A percentile compares a stretch with the other conserved stretches of the same genome.
These are phyloP conservation scores for Lacanobia wlatinum DNA, from an alignment of 2,888 invertebrate species.

Conservation along the genomic window DNA sequence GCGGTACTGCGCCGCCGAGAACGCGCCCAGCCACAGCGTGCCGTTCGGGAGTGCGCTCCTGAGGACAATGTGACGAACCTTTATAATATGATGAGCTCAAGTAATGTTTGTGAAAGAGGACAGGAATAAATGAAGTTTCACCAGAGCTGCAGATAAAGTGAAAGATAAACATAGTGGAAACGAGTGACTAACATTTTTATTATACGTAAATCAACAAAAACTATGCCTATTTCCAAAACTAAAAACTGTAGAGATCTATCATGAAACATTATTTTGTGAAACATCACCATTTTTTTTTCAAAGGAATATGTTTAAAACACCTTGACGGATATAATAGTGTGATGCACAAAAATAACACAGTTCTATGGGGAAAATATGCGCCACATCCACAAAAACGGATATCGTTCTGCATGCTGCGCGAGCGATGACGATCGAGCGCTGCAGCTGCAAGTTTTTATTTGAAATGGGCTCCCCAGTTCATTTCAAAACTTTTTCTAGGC, in stretches of 20 bases:
- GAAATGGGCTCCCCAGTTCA: background rate
- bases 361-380: background rate
- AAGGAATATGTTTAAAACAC: too few relatives aligned
- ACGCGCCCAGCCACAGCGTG: constrained; percentile 95
- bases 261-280: too few relatives aligned
- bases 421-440: background rate
- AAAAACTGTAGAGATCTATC: too few relatives aligned
- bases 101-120: background rate
- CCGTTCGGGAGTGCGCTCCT: constrained; percentile 95
- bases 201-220: too few relatives aligned
- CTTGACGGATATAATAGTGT: too few relatives aligned
- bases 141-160: too few relatives aligned
- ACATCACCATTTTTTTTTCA: too few relatives aligned
- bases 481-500: background rate
- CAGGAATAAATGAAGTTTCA: background rate
- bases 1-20: constrained; percentile 94
- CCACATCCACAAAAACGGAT: background rate
- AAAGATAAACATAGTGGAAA: too few relatives aligned
- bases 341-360: too few relatives aligned
- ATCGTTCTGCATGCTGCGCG: background rate
- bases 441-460: background rate
- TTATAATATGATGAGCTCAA: background rate
- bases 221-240: too few relatives aligned
- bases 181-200: too few relatives aligned
- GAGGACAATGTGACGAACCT: constrained; percentile 72